Percentiles rank a stretch among this genome's conserved stretches.
Evolutionary conservation across 2,113 vertebrate genomes (phyloP).

Genomic region (Martes martes): DNA sequence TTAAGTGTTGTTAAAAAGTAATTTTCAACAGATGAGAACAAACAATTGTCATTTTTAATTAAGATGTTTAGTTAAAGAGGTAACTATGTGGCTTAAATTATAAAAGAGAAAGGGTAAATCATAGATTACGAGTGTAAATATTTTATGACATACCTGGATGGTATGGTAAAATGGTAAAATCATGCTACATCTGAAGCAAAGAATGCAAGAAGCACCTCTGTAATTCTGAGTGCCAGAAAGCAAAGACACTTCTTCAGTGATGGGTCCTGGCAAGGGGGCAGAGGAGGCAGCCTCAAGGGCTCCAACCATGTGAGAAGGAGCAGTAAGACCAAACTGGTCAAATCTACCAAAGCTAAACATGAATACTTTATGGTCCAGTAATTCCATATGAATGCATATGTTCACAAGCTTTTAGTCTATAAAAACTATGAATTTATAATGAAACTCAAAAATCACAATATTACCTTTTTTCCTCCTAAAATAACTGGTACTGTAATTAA

Average conservation of each 20-base stretch:
- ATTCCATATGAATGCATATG: neutral
- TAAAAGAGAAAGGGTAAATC: neutral
- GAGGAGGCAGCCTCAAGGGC: neutral
- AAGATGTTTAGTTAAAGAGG: neutral
- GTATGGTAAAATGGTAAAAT: neutral
- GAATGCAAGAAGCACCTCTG: neutral
- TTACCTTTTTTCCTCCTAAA: neutral
- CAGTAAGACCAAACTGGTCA: neutral
- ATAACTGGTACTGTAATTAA: neutral
- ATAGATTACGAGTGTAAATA: neutral
- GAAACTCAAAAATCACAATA: neutral
- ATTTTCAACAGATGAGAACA: neutral
- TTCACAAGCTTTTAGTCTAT: neutral
- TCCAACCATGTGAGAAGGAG: neutral
- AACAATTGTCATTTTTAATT: neutral
- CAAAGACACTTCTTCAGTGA: neutral
- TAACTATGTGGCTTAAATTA: neutral
- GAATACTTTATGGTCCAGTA: neutral
- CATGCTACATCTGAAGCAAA: neutral
- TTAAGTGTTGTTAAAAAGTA: conserved; percentile 6
- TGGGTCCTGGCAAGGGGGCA: neutral
- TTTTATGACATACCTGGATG: neutral
- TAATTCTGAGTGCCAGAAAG: neutral
- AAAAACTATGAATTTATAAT: neutral
- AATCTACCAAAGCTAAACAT: neutral